Evolutionary conservation across 2,888 invertebrate species (phyloP), one percentile per base, ranked within the genome.

Genomic region (Caradrina kadenii): DNA sequence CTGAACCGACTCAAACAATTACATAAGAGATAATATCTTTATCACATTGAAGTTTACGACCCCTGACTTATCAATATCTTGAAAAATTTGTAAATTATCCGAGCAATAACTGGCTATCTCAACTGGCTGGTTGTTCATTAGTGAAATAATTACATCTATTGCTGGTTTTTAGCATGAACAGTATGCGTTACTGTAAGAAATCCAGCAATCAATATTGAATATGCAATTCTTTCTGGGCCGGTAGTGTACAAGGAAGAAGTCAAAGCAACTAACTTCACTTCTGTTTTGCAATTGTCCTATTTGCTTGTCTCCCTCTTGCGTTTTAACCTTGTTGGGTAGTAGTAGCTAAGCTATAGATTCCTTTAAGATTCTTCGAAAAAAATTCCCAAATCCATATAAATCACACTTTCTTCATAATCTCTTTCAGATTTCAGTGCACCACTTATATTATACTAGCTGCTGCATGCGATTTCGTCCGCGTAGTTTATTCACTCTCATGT

Each of bases 11-110:
- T 56, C 60, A 69, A 82, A 68, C 45, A 68, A 79, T 82, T 84
- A 83, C 79, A 69, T 81, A 82, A 77, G 68, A 66, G 86, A 84
- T 86, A 77, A 81, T 81, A 73, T 64, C 80, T 87, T 86, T 88
- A 86, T 84, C 78, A 73, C 26, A 72, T 68, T 69, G 85, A 87
- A 91, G 91, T 92, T 93, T 90, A 92, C 62, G 92, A 93, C 92
- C 93, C 78, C 73, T 63, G 54, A 61, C 59, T 79, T 78, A 82
- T 79, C 82, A 61, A 35, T 60, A 65, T 42, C 48, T 62, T 31
- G 22, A 65, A 22, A 61, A 56, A 50, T 50, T 21, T 48, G 19
- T 11, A 26, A 45, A 76, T 22, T 60, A 65, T 50, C 48, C 11
- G 39, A 52, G 19, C 17, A 19, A 19, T 15, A 49, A 54, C 59